A percentile compares a stretch with the other conserved stretches of the same genome.
Evolutionary conservation across 2,113 vertebrate genomes (phyloP).

Genomic region (Zingel zingel): DNA sequence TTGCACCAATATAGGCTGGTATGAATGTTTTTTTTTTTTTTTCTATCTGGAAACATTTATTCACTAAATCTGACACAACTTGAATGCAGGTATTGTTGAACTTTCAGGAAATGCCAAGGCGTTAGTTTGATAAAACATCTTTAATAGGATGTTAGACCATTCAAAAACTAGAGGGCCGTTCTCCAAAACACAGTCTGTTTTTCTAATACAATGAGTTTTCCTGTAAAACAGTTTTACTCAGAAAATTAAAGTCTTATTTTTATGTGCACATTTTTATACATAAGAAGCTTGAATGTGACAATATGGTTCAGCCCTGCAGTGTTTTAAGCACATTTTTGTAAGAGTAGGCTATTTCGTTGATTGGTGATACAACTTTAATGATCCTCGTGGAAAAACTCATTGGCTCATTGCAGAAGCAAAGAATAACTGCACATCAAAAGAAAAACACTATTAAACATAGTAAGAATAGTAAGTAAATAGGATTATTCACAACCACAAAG

Average conservation of each 20-base stretch:
- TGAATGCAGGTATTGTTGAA: conserved; percentile 51
- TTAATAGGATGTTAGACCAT: conserved; percentile 11
- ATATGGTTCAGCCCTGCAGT: background rate
- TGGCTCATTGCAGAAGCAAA: background rate
- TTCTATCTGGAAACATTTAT: conserved; percentile 5
- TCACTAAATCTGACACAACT: conserved; percentile 24
- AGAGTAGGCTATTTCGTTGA: background rate
- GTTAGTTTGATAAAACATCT: conserved; percentile 22
- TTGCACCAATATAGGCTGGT: background rate
- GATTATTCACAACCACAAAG: background rate
- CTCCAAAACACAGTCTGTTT: background rate
- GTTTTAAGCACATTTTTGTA: background rate
- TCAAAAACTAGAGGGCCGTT: background rate
- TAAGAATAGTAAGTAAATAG: background rate
- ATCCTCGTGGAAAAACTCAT: background rate
- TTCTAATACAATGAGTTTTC: background rate
- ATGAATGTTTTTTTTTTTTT: conserved; percentile 1
- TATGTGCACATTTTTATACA: background rate
- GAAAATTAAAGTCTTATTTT: background rate
- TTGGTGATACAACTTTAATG: conserved; percentile 7
- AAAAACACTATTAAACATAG: background rate
- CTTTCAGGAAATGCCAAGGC: conserved; percentile 11
- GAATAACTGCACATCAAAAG: background rate
- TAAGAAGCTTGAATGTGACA: background rate
- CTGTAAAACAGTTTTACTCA: background rate